Conservation (phyloP, 2,113 vertebrate genomes). For the Sminthopsis crassicaudata region DNA sequence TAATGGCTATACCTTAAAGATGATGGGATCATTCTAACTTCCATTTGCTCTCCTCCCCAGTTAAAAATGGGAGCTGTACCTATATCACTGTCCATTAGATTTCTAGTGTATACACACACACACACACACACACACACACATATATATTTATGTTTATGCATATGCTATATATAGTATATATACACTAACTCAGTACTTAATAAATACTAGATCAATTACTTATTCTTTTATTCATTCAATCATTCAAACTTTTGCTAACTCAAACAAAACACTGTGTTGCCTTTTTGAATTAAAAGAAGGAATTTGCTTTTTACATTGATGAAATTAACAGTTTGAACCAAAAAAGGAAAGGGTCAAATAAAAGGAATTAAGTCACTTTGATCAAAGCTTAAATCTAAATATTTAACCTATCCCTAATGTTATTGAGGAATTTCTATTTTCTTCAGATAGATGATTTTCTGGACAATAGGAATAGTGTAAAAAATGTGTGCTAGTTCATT, state of each 20-base stretch:
- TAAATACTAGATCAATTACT: not conserved
- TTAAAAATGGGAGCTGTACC: not conserved
- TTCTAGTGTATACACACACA: too few species aligned
- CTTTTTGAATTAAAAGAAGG: not conserved
- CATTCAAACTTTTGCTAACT: not conserved
- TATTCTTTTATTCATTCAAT: not conserved
- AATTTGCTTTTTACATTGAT: not conserved
- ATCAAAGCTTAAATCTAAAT: not conserved
- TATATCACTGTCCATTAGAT: not conserved
- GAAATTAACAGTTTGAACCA: not conserved
- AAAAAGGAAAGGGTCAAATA: not conserved
- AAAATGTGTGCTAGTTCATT: not conserved
- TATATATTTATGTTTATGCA: too few species aligned
- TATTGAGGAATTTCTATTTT: not conserved
- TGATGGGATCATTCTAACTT: not conserved
- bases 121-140: too few species aligned
- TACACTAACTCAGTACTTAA: not conserved
- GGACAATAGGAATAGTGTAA: not conserved
- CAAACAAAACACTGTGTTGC: not conserved
- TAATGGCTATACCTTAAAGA: not conserved
- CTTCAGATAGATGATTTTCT: not conserved
- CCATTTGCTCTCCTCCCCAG: not conserved
- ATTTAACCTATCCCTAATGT: not conserved
- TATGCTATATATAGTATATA: too few species aligned
- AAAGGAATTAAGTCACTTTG: not conserved